phyloP scores from a whole-genome alignment of 1,140 invertebrate genomes.

The Lasaia peninsularis region DNA sequence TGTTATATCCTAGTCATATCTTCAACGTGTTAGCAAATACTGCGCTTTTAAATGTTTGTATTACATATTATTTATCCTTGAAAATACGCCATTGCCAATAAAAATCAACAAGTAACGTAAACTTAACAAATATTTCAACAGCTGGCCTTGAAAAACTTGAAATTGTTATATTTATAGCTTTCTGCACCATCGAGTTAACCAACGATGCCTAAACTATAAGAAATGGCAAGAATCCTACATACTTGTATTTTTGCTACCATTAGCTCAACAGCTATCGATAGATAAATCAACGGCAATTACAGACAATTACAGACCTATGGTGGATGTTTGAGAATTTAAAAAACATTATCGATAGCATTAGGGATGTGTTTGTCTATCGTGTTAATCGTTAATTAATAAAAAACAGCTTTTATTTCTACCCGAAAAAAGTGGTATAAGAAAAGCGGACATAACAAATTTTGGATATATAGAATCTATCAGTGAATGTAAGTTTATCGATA shows the following conservation, averaged over 20 bases:
- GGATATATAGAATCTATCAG: too few species aligned
- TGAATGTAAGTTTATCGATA: too few species aligned
- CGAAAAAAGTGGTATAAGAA: too few species aligned
- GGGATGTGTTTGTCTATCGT: not conserved
- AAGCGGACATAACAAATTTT: too few species aligned
- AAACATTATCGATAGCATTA: too few species aligned
- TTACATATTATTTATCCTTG: too few species aligned
- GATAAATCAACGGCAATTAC: conserved; percentile 10
- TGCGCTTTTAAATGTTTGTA: too few species aligned
- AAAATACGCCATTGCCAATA: not conserved
- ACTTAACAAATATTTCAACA: not conserved
- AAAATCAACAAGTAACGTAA: not conserved
- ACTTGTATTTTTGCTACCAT: conserved; percentile 11
- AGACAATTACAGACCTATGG: conserved; percentile 3
- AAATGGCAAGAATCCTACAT: not conserved
- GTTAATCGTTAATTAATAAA: not conserved
- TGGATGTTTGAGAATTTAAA: not conserved
- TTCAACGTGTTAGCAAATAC: too few species aligned
- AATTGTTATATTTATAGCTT: conserved; percentile 19
- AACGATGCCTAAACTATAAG: conserved; percentile 9
- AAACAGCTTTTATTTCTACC: not conserved
- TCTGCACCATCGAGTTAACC: conserved; percentile 18
- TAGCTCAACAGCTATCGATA: not conserved
- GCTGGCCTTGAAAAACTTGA: conserved; percentile 11
- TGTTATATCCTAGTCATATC: too few species aligned